Evolutionary conservation across 1,140 invertebrate species (phyloP).

Genomic region (Halesus radiatus): DNA sequence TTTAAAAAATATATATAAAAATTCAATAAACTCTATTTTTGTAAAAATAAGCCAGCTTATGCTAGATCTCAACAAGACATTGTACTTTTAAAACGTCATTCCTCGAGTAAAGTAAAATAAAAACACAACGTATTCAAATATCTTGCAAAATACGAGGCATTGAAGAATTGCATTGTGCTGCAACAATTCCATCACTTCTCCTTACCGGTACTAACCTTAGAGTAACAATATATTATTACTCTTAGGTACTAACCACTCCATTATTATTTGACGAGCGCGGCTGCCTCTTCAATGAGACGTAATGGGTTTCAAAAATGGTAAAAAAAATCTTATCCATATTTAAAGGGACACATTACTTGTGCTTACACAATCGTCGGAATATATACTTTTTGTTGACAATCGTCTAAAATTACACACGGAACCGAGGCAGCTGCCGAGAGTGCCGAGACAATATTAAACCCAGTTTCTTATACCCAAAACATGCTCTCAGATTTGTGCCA

Average conservation of each 20-base stretch:
- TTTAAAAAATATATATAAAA: no score
- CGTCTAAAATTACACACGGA: conserved; percentile 48
- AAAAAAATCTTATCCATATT: conserved; percentile 24
- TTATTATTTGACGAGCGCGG: not conserved
- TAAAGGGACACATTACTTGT: conserved; percentile 36
- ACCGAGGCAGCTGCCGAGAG: conserved; percentile 37
- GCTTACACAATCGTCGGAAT: conserved; percentile 35
- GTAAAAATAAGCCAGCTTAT: no score
- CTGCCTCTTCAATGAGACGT: conserved; percentile 8
- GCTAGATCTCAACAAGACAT: no score
- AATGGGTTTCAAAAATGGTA: conserved; percentile 28
- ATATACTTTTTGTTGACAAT: conserved; percentile 41
- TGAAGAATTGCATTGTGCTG: not conserved
- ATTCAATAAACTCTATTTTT: no score
- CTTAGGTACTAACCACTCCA: not conserved
- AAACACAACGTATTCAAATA: no score
- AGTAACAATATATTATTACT: no score
- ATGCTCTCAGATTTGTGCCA: not conserved
- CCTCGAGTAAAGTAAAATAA: no score
- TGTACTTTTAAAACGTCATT: no score
- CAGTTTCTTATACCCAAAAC: not conserved
- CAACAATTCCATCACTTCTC: conserved; percentile 11
- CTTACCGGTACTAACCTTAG: not conserved
- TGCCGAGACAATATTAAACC: conserved; percentile 16
- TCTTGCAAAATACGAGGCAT: no score